Evolutionary conservation across 2,113 vertebrate species (phyloP), one percentile per base, ranked within the genome.

Genomic region (Corythornis cristatus): DNA sequence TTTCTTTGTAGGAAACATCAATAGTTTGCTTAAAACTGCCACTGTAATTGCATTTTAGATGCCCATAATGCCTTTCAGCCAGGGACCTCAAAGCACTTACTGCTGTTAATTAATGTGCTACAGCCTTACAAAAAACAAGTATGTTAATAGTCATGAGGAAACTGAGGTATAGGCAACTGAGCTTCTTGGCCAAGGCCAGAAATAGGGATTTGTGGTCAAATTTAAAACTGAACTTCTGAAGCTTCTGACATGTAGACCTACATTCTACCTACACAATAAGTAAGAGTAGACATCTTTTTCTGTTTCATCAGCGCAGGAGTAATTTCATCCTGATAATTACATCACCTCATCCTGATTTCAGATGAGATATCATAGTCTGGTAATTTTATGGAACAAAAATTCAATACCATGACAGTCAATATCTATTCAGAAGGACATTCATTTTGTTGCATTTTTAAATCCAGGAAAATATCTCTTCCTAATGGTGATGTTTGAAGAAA

Each of bases 391-490:
- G 25, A 71, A 74, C 23, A 83, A 92, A 92, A 86, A 77, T 81
- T 90, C 31, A 81, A 14, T 81, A 67, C 15, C 15, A 64, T 89
- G 48, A 86, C 9, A 86, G 40, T 75, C 66, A 84, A 16, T 82
- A 79, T 64, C 73, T 88, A 42, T 82, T 92, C 46, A 93, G 46
- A 90, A 23, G 9, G 33, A 80, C 19, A 18, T 81, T 74, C 11
- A 57, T 92, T 84, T 84, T 60, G 35, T 72, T 89, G 77, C 20
- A 60, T 86, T 90, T 86, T 33, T 81, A 90, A 90, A 70, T 77
- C 42, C 54, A 93, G 46, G 19, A 79, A 80, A 86, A 71, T 70
- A 77, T 12, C 33, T 88, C 6, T 83, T 88, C 21, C 17, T 88
- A 57, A 23, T 46, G 31, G 15, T n/a, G 20, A 43, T 73, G 72